Evolutionary conservation across 2,797 vertebrate genomes (phyloP).

Genomic region (Pteropus rufus): DNA sequence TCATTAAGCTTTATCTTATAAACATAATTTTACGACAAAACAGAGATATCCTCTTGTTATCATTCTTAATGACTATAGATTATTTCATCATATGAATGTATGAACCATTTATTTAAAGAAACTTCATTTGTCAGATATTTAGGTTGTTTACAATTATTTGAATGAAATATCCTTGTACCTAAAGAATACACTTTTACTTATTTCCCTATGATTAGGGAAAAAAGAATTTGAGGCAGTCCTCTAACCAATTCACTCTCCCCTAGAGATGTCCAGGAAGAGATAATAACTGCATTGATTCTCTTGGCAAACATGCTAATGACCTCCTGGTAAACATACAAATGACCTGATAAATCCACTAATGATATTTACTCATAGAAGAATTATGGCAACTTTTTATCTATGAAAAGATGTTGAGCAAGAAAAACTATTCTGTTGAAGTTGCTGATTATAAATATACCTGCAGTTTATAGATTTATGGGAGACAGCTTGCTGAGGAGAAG

Average conservation of each 20-base stretch:
- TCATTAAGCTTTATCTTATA: background rate
- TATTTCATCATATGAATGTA: background rate
- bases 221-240: background rate
- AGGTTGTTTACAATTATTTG: background rate
- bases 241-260: background rate
- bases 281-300: background rate
- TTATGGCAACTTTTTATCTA: background rate
- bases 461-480: background rate
- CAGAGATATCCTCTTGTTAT: background rate
- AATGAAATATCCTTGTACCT: background rate
- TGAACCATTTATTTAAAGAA: background rate
- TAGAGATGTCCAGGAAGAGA: background rate
- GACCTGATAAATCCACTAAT: background rate
- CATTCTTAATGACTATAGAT: background rate
- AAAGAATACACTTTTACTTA: background rate
- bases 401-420: background rate
- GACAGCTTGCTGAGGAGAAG: background rate
- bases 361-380: background rate
- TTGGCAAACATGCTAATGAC: background rate
- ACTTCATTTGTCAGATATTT: background rate
- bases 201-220: background rate
- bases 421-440: background rate
- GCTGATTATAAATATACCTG: background rate
- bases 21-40: background rate
- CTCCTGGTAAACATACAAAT: background rate